phyloP scores from a whole-genome alignment of 2,797 vertebrate genomes.

The Helicolenus hilgendorfi region DNA sequence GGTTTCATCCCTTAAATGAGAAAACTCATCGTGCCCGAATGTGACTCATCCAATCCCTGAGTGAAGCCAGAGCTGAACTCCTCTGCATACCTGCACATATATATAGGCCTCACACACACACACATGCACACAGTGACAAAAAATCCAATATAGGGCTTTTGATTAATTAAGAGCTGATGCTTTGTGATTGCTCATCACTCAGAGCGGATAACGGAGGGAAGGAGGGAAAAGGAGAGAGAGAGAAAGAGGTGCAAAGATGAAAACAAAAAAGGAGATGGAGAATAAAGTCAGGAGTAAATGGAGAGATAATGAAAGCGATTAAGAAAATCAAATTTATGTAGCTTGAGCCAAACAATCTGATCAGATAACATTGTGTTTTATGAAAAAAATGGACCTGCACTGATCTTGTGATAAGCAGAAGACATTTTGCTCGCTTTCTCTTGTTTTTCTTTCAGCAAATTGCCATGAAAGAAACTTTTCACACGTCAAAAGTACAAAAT shows the following conservation, averaged over 20 bases:
- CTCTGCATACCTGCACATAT: background rate
- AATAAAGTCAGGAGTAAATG: background rate
- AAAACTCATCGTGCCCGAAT: background rate
- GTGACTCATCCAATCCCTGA: constrained; percentile 24
- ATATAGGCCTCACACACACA: background rate
- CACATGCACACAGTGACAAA: background rate
- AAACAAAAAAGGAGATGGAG: background rate
- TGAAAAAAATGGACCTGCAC: background rate
- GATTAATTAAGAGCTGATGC: constrained; percentile 50
- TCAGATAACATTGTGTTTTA: constrained; percentile 18
- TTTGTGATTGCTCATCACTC: constrained; percentile 50
- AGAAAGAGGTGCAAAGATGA: background rate
- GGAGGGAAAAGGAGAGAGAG: background rate
- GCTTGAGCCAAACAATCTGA: constrained; percentile 1
- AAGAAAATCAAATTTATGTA: background rate
- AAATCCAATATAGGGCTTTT: constrained; percentile 16
- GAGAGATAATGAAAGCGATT: background rate
- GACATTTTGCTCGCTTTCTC: background rate
- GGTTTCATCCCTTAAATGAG: constrained; percentile 45
- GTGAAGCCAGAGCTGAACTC: background rate
- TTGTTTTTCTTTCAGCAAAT: background rate
- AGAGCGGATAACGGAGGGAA: background rate
- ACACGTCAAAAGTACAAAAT: background rate
- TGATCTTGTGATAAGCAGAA: background rate
- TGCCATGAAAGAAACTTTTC: background rate